These are phyloP conservation scores for Meiosimyza platycephala DNA, from an alignment of 2,888 invertebrate genomes.

Conservation along the genomic window DNA sequence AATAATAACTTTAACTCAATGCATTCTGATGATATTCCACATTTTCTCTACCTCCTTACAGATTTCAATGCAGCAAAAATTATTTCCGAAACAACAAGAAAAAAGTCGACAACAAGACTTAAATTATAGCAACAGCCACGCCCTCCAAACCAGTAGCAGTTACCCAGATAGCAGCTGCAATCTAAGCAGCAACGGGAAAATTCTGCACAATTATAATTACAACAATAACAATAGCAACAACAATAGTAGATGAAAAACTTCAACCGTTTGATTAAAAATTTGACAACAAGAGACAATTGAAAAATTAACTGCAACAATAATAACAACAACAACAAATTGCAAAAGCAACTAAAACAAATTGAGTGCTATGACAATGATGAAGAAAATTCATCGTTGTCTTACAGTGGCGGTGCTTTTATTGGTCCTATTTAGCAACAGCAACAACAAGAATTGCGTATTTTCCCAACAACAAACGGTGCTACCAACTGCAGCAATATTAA, in stretches of 20 bases:
- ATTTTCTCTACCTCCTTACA: conserved; percentile 44
- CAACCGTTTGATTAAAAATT: conserved; percentile 43
- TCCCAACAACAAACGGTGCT: conserved; percentile 46
- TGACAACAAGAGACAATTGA: conserved; percentile 49
- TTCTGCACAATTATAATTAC: conserved; percentile 42
- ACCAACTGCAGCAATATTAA: background rate
- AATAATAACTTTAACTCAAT: background rate
- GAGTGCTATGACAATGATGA: conserved; percentile 59
- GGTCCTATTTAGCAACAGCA: conserved; percentile 40
- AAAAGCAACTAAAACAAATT: conserved; percentile 32
- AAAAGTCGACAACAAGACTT: conserved; percentile 63
- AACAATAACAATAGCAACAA: conserved; percentile 2
- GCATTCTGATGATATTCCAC: background rate
- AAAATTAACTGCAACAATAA: conserved; percentile 38
- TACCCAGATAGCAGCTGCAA: conserved; percentile 43
- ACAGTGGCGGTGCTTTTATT: conserved; percentile 54
- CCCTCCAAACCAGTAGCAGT: conserved; percentile 39
- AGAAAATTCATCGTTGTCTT: conserved; percentile 58
- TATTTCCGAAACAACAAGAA: conserved; percentile 55
- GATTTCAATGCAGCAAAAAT: conserved; percentile 53
- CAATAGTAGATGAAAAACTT: background rate
- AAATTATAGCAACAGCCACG: conserved; percentile 58
- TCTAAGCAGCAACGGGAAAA: conserved; percentile 41
- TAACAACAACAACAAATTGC: conserved; percentile 40
- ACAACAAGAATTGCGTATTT: conserved; percentile 44